These are phyloP conservation scores for Psococerastis gibbosa DNA, from an alignment of 2,888 invertebrate genomes.

Conservation along the genomic window DNA sequence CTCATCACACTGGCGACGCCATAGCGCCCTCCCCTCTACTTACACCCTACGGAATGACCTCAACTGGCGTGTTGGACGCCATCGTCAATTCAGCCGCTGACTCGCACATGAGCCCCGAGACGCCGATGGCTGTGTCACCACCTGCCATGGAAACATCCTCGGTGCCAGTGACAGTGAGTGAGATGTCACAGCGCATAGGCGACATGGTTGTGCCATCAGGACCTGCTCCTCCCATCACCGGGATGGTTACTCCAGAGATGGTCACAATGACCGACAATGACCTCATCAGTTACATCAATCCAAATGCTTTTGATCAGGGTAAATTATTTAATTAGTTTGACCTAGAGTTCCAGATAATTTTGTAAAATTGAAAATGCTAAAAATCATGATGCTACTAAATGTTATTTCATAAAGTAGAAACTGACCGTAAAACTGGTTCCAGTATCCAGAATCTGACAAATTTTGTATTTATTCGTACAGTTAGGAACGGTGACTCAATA, in stretches of 20 bases:
- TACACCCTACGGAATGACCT: too few species aligned
- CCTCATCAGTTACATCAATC: conserved; percentile 72
- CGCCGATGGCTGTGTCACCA: too few species aligned
- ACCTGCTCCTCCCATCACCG: conserved; percentile 29
- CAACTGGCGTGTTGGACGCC: conserved; percentile 34
- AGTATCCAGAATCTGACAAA: too few species aligned
- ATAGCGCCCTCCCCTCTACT: too few species aligned
- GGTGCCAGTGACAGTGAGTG: conserved; percentile 22
- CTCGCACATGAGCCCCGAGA: conserved; percentile 27
- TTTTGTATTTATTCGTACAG: too few species aligned
- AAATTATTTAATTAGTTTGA: conserved; percentile 10
- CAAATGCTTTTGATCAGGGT: conserved; percentile 62
- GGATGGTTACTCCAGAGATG: conserved; percentile 49
- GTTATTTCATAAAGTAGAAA: too few species aligned
- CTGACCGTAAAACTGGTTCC: too few species aligned
- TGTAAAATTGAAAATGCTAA: not conserved
- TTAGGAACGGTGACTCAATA: too few species aligned
- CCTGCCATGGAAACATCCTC: conserved; percentile 20
- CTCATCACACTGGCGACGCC: too few species aligned
- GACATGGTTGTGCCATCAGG: conserved; percentile 25
- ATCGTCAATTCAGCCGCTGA: conserved; percentile 37
- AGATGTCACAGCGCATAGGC: conserved; percentile 22
- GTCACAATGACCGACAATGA: conserved; percentile 76
- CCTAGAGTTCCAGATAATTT: not conserved
- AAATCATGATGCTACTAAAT: too few species aligned